A percentile compares a stretch with the other conserved stretches of the same genome.
phyloP scores from a whole-genome alignment of 2,113 vertebrate species.

The Scalopus aquaticus region DNA sequence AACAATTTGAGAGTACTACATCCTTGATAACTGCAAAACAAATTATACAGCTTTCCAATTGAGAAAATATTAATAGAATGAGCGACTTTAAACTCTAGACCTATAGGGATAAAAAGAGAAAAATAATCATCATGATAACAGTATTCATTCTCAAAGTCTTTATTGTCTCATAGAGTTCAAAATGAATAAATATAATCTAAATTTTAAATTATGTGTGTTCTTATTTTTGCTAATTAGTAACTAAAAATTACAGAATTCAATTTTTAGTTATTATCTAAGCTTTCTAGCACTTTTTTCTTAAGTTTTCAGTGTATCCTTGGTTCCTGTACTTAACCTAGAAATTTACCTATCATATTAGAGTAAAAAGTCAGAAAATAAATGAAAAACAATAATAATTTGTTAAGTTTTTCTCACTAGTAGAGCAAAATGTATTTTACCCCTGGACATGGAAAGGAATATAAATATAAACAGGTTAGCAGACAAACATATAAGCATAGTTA shows the following conservation, averaged over 20 bases:
- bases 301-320: not conserved
- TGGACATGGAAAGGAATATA: not conserved
- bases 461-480: not conserved
- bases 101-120: not conserved
- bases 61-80: constrained; percentile 3
- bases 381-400: not conserved
- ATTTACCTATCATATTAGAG: not conserved
- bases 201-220: not conserved
- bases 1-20: not conserved
- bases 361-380: not conserved
- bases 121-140: not conserved
- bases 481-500: not conserved
- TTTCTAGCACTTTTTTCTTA: not conserved
- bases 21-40: not conserved
- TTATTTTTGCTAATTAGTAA: not conserved
- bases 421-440: not conserved
- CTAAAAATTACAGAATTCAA: not conserved
- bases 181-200: not conserved
- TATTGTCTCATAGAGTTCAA: not conserved
- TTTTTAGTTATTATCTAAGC: not conserved
- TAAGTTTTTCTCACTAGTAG: not conserved
- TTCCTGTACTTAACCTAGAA: not conserved
- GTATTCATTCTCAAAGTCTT: not conserved
- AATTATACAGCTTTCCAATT: not conserved
- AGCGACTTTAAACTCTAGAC: not conserved